Evolutionary conservation across 2,113 vertebrate genomes (phyloP).

Genomic region (Hyperoodon ampullatus): DNA sequence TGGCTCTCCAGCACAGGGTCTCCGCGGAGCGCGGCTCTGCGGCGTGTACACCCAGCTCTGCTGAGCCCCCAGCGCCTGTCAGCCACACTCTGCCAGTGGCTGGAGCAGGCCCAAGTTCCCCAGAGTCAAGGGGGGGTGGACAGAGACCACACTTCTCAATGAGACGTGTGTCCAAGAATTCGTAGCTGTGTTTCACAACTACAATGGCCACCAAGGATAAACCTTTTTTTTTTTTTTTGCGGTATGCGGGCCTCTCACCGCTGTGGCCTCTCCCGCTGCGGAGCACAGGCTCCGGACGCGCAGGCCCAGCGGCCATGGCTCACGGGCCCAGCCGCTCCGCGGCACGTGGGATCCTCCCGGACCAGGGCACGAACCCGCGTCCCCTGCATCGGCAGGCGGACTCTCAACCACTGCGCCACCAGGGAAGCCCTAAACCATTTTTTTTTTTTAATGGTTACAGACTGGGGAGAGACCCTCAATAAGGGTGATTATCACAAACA

Average conservation of each 20-base stretch:
- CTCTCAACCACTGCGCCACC: too few species aligned
- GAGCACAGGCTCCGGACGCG: too few species aligned
- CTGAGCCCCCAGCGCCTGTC: too few species aligned
- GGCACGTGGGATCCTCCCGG: too few species aligned
- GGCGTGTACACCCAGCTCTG: fast-evolving
- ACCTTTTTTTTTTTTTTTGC: background rate
- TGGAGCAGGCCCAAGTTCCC: background rate
- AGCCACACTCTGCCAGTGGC: background rate
- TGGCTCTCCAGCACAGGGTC: background rate
- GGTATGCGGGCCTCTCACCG: too few species aligned
- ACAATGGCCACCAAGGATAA: background rate
- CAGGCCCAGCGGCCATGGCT: too few species aligned
- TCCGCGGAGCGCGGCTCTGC: background rate
- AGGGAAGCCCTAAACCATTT: too few species aligned
- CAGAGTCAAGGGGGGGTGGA: background rate
- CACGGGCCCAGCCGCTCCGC: too few species aligned
- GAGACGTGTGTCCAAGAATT: background rate
- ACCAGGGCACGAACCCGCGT: too few species aligned
- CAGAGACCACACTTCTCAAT: background rate
- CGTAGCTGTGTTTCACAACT: background rate
- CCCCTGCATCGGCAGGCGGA: too few species aligned
- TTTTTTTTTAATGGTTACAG: background rate
- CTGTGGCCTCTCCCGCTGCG: too few species aligned
- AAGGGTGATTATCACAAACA: background rate
- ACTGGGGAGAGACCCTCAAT: background rate